Percentiles rank a stretch among this genome's conserved stretches.
Conservation (phyloP, 1,140 invertebrate genomes). For the Tetraneura akinire region DNA sequence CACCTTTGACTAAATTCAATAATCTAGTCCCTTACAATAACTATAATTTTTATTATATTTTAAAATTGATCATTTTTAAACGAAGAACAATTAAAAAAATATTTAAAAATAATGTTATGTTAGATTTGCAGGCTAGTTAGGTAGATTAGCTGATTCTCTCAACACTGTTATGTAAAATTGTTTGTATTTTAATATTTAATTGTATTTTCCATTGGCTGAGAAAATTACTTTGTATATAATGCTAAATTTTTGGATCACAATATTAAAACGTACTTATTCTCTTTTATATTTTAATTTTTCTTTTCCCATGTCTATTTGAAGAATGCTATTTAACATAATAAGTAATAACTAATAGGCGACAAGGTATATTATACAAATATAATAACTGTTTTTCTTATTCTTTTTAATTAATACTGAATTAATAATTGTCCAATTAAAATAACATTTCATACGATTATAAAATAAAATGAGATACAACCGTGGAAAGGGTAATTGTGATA, state of each 20-base stretch:
- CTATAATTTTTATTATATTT: neutral
- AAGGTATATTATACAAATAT: neutral
- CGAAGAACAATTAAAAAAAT: neutral
- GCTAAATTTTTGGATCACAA: neutral
- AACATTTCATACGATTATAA: no score
- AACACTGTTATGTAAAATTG: neutral
- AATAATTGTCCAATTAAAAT: neutral
- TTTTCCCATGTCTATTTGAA: neutral
- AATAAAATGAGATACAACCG: no score
- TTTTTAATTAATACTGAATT: neutral
- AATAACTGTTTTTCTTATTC: neutral
- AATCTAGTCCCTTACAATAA: neutral
- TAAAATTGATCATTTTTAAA: neutral
- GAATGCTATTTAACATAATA: conserved; percentile 5
- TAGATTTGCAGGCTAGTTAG: neutral
- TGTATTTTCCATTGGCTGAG: conserved; percentile 2
- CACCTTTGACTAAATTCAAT: neutral
- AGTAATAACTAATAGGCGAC: no score
- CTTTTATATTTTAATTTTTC: neutral
- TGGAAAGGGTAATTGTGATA: no score
- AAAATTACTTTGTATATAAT: conserved; percentile 25
- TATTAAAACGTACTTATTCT: neutral
- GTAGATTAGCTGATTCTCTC: neutral
- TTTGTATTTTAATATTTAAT: neutral
- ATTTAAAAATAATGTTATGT: neutral